These are phyloP conservation scores for Idaea straminata DNA, from an alignment of 2,888 invertebrate genomes.

Conservation along the genomic window DNA sequence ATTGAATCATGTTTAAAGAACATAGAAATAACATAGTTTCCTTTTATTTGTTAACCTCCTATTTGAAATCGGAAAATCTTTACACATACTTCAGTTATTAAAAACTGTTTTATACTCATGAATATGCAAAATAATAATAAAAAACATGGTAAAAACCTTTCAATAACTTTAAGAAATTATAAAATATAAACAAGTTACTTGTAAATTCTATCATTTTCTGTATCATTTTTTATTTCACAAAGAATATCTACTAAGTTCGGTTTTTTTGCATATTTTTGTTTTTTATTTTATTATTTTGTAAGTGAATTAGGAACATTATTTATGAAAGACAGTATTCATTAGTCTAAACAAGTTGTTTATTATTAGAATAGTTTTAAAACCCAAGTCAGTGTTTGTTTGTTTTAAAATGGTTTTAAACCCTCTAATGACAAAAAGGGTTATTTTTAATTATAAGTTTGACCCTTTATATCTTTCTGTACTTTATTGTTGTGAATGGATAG, in stretches of 20 bases:
- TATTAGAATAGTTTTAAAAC: not conserved
- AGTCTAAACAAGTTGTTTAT: not conserved
- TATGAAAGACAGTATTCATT: slow-evolving; percentile 3
- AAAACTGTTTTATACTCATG: not conserved
- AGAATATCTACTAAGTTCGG: not conserved
- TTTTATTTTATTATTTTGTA: too few relatives aligned
- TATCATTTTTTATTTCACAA: too few relatives aligned
- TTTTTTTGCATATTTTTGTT: not conserved
- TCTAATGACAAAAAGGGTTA: too few relatives aligned
- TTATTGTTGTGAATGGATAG: not conserved
- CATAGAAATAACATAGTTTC: not conserved
- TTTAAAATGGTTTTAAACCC: too few relatives aligned
- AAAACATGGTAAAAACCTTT: too few relatives aligned
- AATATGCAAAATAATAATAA: not conserved
- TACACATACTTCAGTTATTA: not conserved
- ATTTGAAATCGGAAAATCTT: not conserved
- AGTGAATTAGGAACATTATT: not conserved
- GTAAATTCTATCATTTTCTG: too few relatives aligned
- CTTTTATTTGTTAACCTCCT: not conserved
- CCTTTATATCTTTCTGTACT: not conserved
- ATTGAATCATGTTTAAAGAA: not conserved
- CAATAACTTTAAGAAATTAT: too few relatives aligned
- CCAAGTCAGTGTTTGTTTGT: not conserved
- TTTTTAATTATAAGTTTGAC: not conserved
- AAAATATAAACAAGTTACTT: too few relatives aligned